phyloP scores from a whole-genome alignment of 2,888 invertebrate species.

The Callosobruchus maculatus region DNA sequence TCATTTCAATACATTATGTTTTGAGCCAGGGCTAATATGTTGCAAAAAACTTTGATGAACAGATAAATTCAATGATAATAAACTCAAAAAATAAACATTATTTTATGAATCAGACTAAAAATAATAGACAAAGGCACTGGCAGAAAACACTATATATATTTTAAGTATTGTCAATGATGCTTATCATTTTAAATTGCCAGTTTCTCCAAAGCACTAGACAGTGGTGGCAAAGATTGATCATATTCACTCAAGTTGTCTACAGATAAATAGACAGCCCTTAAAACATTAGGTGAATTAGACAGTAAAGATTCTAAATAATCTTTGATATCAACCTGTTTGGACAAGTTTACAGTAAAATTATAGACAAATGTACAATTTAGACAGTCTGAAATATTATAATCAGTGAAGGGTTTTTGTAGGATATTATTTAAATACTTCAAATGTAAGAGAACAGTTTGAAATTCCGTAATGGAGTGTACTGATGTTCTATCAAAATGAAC shows the following conservation, averaged over 20 bases:
- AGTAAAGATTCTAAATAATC: constrained; percentile 28
- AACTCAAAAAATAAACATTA: no score
- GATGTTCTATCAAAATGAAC: constrained; percentile 56
- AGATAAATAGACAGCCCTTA: not conserved
- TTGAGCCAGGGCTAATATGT: no score
- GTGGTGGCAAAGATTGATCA: no score
- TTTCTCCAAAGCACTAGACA: no score
- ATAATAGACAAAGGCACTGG: no score
- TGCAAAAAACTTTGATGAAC: no score
- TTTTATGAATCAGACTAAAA: no score
- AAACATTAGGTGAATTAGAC: constrained; percentile 1
- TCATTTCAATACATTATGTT: no score
- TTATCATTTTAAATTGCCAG: no score
- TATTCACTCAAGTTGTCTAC: not conserved
- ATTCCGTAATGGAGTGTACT: constrained; percentile 63
- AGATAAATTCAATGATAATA: no score
- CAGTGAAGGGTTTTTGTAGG: constrained; percentile 57
- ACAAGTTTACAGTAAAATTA: constrained; percentile 64
- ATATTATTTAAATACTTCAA: constrained; percentile 63
- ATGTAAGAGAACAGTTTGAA: constrained; percentile 62
- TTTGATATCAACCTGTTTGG: constrained; percentile 35
- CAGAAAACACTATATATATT: no score
- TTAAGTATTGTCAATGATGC: no score
- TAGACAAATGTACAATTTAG: constrained; percentile 76
- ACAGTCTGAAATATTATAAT: constrained; percentile 58